phyloP scores from a whole-genome alignment of 2,797 vertebrate genomes.

The Dryobates pubescens region DNA sequence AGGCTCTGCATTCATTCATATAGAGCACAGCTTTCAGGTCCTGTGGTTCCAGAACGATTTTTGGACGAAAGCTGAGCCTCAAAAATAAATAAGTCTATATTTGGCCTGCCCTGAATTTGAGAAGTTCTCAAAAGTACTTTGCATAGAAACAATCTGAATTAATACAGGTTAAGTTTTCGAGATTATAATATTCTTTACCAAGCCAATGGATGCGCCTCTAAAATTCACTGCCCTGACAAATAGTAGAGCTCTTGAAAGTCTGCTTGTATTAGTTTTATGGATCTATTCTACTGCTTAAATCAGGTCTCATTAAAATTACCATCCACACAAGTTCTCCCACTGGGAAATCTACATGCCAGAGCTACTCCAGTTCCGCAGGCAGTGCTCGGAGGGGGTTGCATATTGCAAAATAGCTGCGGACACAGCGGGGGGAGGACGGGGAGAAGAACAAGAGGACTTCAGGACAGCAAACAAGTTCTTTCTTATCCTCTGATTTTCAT shows the following conservation, averaged over 20 bases:
- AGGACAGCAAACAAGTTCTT: constrained; percentile 55
- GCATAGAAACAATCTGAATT: constrained; percentile 66
- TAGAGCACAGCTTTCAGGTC: constrained; percentile 49
- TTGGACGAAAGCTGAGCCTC: constrained; percentile 52
- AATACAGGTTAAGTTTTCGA: constrained; percentile 42
- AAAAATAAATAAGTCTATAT: constrained; percentile 70
- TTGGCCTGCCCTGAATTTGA: constrained; percentile 64
- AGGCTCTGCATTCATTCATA: constrained; percentile 63
- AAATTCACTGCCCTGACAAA: constrained; percentile 70
- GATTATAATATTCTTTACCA: constrained; percentile 64
- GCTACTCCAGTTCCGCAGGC: constrained; percentile 73
- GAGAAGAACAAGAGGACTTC: constrained; percentile 51
- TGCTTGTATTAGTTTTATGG: constrained; percentile 76
- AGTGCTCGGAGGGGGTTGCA: constrained; percentile 66
- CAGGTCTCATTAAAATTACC: constrained; percentile 78
- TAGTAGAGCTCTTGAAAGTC: constrained; percentile 74
- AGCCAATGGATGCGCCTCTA: constrained; percentile 61
- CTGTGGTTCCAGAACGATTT: constrained; percentile 43
- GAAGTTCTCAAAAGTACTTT: constrained; percentile 22
- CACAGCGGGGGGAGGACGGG: not conserved
- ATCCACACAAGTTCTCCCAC: constrained; percentile 74
- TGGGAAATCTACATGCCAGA: constrained; percentile 74
- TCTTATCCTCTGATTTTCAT: constrained; percentile 33
- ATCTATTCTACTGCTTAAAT: constrained; percentile 78
- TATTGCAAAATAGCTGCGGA: constrained; percentile 56